phyloP scores from a whole-genome alignment of 1,140 invertebrate genomes.

The Branchinecta lynchi region DNA sequence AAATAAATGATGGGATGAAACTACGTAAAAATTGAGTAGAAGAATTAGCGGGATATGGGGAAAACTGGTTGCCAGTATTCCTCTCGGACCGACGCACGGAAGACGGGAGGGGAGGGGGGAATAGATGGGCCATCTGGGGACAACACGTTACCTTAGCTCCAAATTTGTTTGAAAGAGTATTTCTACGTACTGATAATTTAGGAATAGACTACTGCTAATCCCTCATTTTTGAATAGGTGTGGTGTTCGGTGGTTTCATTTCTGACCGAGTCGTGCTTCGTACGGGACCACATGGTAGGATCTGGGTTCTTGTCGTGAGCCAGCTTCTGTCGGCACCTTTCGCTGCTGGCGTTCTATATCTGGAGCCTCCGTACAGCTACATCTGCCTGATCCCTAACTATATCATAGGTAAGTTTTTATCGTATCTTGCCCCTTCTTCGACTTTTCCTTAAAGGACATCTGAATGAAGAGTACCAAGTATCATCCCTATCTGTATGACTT shows the following conservation, averaged over 20 bases:
- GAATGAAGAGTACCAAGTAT: no score
- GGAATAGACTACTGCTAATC: neutral
- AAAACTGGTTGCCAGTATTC: no score
- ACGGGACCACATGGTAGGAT: constrained; percentile 32
- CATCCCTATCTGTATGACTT: no score
- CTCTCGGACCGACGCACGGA: no score
- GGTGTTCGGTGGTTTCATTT: constrained; percentile 35
- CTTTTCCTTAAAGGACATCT: neutral
- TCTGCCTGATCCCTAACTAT: constrained; percentile 25
- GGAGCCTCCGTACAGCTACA: constrained; percentile 31
- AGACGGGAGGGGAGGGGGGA: no score
- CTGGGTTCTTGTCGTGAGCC: constrained; percentile 33
- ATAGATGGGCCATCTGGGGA: no score
- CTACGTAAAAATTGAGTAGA: no score
- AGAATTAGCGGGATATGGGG: no score
- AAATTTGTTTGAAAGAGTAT: no score
- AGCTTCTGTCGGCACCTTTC: constrained; percentile 36
- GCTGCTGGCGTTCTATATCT: constrained; percentile 35
- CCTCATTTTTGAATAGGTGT: constrained; percentile 20
- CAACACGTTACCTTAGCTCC: no score
- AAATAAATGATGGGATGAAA: no score
- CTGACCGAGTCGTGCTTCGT: constrained; percentile 33
- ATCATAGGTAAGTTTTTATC: constrained; percentile 24
- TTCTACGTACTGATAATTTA: no score
- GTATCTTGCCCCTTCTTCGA: neutral